Evolutionary conservation across 1,140 invertebrate genomes (phyloP).

Genomic region (Stegodyphus mimosarum): DNA sequence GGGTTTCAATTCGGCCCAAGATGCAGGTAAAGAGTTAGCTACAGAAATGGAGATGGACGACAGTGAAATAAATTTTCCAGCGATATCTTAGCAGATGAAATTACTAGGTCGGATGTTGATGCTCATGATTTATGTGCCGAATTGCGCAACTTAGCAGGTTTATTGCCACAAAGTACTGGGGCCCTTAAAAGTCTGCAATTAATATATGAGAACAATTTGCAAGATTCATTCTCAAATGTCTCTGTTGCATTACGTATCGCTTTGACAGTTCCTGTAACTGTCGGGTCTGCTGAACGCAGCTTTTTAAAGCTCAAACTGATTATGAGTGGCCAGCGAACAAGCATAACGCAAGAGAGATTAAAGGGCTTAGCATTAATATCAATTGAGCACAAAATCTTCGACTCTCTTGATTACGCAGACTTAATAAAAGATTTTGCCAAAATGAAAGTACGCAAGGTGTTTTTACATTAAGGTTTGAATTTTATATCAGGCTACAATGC

Average conservation of each 20-base stretch:
- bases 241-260: not conserved
- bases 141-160: not conserved
- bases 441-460: no score
- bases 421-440: no score
- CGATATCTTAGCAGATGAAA: not conserved
- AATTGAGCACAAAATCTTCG: slow-evolving; percentile 55
- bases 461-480: no score
- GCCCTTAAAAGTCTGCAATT: not conserved
- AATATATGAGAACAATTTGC: not conserved
- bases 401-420: no score
- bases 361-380: slow-evolving; percentile 62
- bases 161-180: not conserved
- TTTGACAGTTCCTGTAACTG: slow-evolving; percentile 62
- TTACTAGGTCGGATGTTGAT: not conserved
- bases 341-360: slow-evolving; percentile 61
- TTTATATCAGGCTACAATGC: no score
- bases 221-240: not conserved
- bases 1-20: not conserved
- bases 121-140: not conserved
- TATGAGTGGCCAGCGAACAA: no score
- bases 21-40: not conserved
- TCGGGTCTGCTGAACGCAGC: slow-evolving; percentile 60
- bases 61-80: not conserved
- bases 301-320: slow-evolving; percentile 64
- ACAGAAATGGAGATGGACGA: not conserved